Evolutionary conservation across 2,888 invertebrate genomes (phyloP), one percentile per base, ranked within the genome.

Genomic region (Nebria salina): DNA sequence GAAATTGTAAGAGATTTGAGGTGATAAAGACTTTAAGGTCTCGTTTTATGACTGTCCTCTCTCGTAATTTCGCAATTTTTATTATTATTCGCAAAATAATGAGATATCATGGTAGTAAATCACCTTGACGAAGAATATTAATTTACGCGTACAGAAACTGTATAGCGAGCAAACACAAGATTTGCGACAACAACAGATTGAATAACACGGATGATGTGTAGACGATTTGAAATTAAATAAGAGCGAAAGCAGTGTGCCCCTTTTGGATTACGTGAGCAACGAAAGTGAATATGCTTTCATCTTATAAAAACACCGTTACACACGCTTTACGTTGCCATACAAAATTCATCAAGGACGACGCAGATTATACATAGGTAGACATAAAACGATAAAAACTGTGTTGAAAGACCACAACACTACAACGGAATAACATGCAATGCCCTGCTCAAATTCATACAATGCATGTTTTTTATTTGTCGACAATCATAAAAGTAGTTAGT

Each of bases 201-300:
- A 68, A 68, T 68, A 15, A 68, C 20, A 68, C 20, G 68, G 13
- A 15, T 25, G 68, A 68, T 25, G 26, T 15, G 13, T 25, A 11
- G 13, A 54, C 54, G 13, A 11, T 54, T n/a, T 41, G 34, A n/a
- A 72, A 26, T 20, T 6, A 72, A 25, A 72, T 34, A 72, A 43
- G 15, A 73, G 73, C 43, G 73, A 73, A 73, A 73, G 73, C 41
- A 73, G 42, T 41, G 41, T 43, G 41, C 41, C 13, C 26, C 43
- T 41, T 42, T 13, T 9, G 42, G 9, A 73, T 73, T 73, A 73
- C 73, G 43, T 73, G 42, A 73, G 41, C 15, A 73, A 42, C 42
- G 73, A 73, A 73, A 73, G 73, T 73, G 73, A 73, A 73, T 25
- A 73, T 42, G n/a, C 73, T 54, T 54, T 54, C 54, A 54, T 54